phyloP scores from a whole-genome alignment of 2,888 invertebrate species.

The Hydrotaea cyrtoneurina region DNA sequence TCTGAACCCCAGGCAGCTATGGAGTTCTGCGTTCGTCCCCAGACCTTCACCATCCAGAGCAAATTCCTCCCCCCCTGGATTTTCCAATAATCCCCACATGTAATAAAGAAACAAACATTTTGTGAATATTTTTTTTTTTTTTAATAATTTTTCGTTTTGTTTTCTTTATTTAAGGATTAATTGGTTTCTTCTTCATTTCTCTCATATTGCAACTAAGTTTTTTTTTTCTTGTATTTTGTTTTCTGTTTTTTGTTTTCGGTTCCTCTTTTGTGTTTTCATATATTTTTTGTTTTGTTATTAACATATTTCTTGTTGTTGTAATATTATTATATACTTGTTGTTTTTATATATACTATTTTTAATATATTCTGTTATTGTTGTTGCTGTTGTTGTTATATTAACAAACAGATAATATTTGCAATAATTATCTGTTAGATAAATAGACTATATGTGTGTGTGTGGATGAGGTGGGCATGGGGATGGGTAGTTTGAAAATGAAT shows the following conservation, averaged over 20 bases:
- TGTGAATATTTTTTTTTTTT: slow-evolving; percentile 57
- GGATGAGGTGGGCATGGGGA: background rate
- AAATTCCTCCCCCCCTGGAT: too few relatives aligned
- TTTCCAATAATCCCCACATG: too few relatives aligned
- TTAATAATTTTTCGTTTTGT: slow-evolving; percentile 63
- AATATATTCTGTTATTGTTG: background rate
- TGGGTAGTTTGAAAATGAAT: background rate
- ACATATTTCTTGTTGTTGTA: slow-evolving; percentile 48
- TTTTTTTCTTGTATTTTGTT: slow-evolving; percentile 27
- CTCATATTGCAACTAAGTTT: slow-evolving; percentile 71
- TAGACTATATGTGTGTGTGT: background rate
- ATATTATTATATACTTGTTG: slow-evolving; percentile 53
- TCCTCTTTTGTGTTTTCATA: slow-evolving; percentile 48
- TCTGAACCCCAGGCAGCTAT: too few relatives aligned
- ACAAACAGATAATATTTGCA: slow-evolving; percentile 50
- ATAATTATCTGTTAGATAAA: slow-evolving; percentile 47
- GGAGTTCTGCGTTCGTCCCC: too few relatives aligned
- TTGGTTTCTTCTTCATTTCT: slow-evolving; percentile 57
- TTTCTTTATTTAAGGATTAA: slow-evolving; percentile 70
- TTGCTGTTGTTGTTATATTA: slow-evolving; percentile 37
- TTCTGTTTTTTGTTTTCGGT: slow-evolving; percentile 49
- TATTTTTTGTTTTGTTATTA: slow-evolving; percentile 35
- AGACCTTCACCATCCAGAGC: too few relatives aligned
- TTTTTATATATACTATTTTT: slow-evolving; percentile 49
- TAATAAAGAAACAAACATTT: background rate